phyloP scores from a whole-genome alignment of 2,888 invertebrate genomes.

The Malthinus flaveolus region DNA sequence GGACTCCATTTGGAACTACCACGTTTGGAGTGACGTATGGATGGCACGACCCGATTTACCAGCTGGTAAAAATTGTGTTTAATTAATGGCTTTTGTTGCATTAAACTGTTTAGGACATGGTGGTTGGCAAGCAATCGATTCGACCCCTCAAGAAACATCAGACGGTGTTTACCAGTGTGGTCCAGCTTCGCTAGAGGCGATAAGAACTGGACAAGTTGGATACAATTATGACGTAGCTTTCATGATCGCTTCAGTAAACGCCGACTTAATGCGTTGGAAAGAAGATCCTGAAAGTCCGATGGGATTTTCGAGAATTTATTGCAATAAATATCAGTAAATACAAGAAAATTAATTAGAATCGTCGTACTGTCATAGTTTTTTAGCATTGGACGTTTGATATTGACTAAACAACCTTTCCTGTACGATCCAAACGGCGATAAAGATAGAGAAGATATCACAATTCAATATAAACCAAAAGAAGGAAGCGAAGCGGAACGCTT shows the following conservation, averaged over 20 bases:
- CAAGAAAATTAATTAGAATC: background rate
- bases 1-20: slow-evolving; percentile 87
- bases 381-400: slow-evolving; percentile 74
- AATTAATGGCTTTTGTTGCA: background rate
- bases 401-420: slow-evolving; percentile 74
- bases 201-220: slow-evolving; percentile 75
- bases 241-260: slow-evolving; percentile 81
- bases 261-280: slow-evolving; percentile 80
- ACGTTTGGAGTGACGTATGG: slow-evolving; percentile 89
- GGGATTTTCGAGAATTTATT: slow-evolving; percentile 70
- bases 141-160: slow-evolving; percentile 82
- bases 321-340: slow-evolving; percentile 75
- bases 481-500: slow-evolving; percentile 74
- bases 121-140: slow-evolving; percentile 89
- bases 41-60: slow-evolving; percentile 81
- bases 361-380: slow-evolving; percentile 28
- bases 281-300: slow-evolving; percentile 64
- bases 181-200: slow-evolving; percentile 77
- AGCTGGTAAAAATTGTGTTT: slow-evolving; percentile 54
- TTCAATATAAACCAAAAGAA: slow-evolving; percentile 72
- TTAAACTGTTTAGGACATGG: slow-evolving; percentile 64
- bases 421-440: slow-evolving; percentile 73
- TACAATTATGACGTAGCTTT: slow-evolving; percentile 76
- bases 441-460: slow-evolving; percentile 72
- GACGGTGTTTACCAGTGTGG: slow-evolving; percentile 76